These are phyloP conservation scores for Dastarcus helophoroides DNA, from an alignment of 2,888 invertebrate species.

Conservation along the genomic window DNA sequence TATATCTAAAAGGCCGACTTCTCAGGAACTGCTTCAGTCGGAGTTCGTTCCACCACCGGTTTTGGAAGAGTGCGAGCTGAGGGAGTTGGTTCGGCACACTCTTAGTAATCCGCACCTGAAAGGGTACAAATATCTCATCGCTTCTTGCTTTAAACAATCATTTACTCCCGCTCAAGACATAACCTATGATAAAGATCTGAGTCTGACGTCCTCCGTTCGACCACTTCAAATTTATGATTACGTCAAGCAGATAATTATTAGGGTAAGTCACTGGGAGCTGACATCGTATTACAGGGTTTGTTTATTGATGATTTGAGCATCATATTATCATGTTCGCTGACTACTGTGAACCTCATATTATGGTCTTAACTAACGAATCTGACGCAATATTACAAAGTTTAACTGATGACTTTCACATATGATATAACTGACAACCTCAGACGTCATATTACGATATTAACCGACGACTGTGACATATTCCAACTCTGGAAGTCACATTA, in stretches of 20 bases:
- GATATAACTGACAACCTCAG: no score
- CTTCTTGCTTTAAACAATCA: conserved; percentile 45
- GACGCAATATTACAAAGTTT: no score
- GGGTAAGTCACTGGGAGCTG: conserved; percentile 23
- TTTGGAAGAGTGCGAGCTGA: conserved; percentile 75
- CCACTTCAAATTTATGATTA: conserved; percentile 36
- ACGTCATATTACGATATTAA: no score
- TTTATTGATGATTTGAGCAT: no score
- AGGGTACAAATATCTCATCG: conserved; percentile 60
- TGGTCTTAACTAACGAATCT: no score
- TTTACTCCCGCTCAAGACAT: conserved; percentile 53
- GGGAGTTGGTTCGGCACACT: conserved; percentile 71
- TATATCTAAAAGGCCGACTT: conserved; percentile 69
- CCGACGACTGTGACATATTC: no score
- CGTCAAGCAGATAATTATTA: conserved; percentile 30
- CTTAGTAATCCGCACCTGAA: conserved; percentile 71
- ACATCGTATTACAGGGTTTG: no score
- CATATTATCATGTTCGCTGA: no score
- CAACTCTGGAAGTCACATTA: no score
- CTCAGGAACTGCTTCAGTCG: conserved; percentile 71
- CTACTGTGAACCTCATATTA: no score
- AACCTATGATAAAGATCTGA: conserved; percentile 62
- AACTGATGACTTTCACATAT: no score
- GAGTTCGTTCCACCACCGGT: conserved; percentile 74
- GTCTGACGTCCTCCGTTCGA: conserved; percentile 33